These are phyloP conservation scores for Alosa alosa DNA, from an alignment of 2,113 vertebrate species.

Conservation along the genomic window DNA sequence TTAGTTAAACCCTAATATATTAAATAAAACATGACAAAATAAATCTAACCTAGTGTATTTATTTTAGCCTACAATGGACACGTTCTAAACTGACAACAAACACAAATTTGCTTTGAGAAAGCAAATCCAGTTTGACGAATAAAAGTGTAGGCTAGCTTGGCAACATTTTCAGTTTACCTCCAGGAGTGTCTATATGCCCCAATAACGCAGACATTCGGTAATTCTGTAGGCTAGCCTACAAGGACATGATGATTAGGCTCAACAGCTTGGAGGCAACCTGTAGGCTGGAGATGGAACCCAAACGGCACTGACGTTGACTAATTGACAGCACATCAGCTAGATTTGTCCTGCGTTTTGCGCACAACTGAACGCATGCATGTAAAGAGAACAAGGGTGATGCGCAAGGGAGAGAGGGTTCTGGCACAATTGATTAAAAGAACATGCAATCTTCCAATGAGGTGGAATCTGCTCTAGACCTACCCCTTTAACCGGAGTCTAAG, in stretches of 20 bases:
- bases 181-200: neutral
- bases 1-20: too few species aligned
- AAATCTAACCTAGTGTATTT: too few species aligned
- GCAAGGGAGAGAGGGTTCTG: neutral
- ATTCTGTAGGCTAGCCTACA: neutral
- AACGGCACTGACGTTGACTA: neutral
- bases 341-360: neutral
- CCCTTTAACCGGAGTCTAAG: constrained; percentile 58
- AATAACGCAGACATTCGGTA: neutral
- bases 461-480: constrained; percentile 11
- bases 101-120: neutral
- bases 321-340: neutral
- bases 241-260: neutral
- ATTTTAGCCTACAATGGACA: too few species aligned
- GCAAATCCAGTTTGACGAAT: neutral
- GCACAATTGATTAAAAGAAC: constrained; percentile 11
- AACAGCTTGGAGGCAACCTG: neutral
- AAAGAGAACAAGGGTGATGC: neutral
- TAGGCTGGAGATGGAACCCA: neutral
- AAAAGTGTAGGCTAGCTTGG: too few species aligned
- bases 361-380: neutral
- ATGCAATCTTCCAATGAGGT: neutral
- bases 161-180: too few species aligned
- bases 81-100: too few species aligned
- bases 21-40: too few species aligned